A percentile compares a stretch with the other conserved stretches of the same genome.
phyloP scores from a whole-genome alignment of 2,113 vertebrate species.

The Macrotis lagotis region DNA sequence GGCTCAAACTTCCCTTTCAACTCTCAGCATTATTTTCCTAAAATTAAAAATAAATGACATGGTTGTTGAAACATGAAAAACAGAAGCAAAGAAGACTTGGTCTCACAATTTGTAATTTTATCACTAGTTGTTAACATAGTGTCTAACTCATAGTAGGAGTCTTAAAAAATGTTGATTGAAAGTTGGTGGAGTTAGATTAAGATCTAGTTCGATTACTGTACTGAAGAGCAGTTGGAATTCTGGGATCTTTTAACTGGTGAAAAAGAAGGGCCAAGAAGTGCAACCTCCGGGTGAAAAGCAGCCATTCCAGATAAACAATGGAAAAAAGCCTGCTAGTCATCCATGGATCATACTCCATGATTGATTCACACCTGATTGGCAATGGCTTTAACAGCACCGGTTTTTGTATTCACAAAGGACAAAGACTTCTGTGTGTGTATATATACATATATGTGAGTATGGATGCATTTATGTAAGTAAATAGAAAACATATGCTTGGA shows the following conservation, averaged over 20 bases:
- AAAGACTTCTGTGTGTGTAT: not conserved
- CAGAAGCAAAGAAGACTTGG: not conserved
- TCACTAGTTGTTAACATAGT: not conserved
- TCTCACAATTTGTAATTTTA: not conserved
- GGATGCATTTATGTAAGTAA: constrained; percentile 62
- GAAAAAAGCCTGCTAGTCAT: not conserved
- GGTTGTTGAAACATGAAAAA: not conserved
- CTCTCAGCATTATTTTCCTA: not conserved
- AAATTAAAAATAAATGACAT: not conserved
- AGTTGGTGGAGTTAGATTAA: not conserved
- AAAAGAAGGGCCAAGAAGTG: not conserved
- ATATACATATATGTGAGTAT: constrained; percentile 58
- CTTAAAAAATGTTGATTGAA: not conserved
- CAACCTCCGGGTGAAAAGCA: not conserved
- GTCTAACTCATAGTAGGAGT: not conserved
- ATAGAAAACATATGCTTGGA: constrained; percentile 74
- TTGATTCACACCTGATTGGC: not conserved
- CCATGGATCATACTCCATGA: not conserved
- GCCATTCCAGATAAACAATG: not conserved
- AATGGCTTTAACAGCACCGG: not conserved
- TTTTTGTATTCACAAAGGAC: constrained; percentile 24
- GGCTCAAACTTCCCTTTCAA: not conserved
- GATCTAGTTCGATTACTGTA: not conserved
- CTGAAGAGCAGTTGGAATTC: not conserved
- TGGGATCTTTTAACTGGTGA: not conserved